Percentiles rank a stretch among this genome's conserved stretches.
phyloP scores from a whole-genome alignment of 64 coral and sea anemone genomes.

The Pocillopora damicornis region DNA sequence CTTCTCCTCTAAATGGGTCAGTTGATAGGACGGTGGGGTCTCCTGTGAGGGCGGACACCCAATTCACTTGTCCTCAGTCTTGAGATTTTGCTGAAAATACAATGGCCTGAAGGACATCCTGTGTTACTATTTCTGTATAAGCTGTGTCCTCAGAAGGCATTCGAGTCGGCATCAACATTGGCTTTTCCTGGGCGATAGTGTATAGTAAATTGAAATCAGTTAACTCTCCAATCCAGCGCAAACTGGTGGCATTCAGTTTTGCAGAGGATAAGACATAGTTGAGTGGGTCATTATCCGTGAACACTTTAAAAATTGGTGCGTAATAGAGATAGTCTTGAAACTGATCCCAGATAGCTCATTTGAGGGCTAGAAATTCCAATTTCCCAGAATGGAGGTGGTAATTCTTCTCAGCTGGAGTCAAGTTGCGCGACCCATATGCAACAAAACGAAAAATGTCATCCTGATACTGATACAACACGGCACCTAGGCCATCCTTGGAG shows the following conservation, averaged over 20 bases:
- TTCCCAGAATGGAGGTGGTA: too few species aligned
- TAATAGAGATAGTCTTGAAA: constrained; percentile 49
- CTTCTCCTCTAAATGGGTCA: background rate
- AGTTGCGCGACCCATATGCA: constrained; percentile 26
- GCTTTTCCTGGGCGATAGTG: constrained; percentile 15
- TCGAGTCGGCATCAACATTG: constrained; percentile 8
- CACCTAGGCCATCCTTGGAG: constrained; percentile 16
- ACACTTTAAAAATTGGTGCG: constrained; percentile 34
- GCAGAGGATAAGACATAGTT: constrained; percentile 25
- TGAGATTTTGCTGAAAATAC: constrained; percentile 9
- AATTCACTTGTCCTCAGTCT: constrained; percentile 3
- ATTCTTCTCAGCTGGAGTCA: constrained; percentile 34
- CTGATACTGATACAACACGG: constrained; percentile 46
- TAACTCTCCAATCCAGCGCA: constrained; percentile 28
- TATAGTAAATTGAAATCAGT: constrained; percentile 47
- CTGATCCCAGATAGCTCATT: constrained; percentile 31
- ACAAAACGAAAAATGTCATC: constrained; percentile 19
- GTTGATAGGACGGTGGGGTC: background rate
- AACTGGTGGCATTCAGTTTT: constrained; percentile 31
- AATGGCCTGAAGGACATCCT: constrained; percentile 25
- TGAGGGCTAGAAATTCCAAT: constrained; percentile 28
- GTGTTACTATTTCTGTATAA: constrained; percentile 4
- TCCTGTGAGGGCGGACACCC: constrained; percentile 8
- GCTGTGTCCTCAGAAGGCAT: background rate
- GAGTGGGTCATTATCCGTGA: constrained; percentile 47